Evolutionary conservation across 2,113 vertebrate genomes (phyloP).

Genomic region (Sylvilagus bachmani): DNA sequence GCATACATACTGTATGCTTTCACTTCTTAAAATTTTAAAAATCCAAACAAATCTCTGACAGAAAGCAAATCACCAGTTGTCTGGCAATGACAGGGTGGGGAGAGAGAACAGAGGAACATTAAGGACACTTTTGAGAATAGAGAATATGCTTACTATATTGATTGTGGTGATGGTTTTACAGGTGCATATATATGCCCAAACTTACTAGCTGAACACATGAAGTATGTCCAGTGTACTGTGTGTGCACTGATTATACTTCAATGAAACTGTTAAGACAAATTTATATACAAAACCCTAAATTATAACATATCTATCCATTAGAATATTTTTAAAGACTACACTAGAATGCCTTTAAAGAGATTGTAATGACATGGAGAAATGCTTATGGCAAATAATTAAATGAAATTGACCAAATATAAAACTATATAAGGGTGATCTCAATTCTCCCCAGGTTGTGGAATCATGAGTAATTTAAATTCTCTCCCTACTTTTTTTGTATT

Average conservation of each 20-base stretch:
- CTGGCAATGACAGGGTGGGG: background rate
- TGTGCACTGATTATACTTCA: background rate
- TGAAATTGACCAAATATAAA: background rate
- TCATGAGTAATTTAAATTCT: conserved; percentile 45
- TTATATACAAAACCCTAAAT: conserved; percentile 16
- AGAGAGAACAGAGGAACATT: background rate
- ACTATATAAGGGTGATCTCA: background rate
- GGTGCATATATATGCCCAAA: background rate
- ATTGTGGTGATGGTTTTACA: background rate
- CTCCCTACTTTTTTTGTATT: conserved; percentile 9
- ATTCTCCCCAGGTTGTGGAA: background rate
- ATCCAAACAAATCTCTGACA: background rate
- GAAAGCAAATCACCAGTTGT: background rate
- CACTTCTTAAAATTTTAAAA: conserved; percentile 55
- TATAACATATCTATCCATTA: background rate
- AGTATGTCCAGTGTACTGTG: background rate
- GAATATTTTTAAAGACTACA: conserved; percentile 58
- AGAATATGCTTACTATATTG: background rate
- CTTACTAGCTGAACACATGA: background rate
- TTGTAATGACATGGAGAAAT: background rate
- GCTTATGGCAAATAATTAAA: conserved; percentile 8
- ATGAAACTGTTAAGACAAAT: background rate
- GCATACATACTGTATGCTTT: background rate
- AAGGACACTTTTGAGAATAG: background rate
- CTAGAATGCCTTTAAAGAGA: conserved; percentile 43